Conservation (phyloP, 2,113 vertebrate genomes). For the Heliornis fulica region DNA sequence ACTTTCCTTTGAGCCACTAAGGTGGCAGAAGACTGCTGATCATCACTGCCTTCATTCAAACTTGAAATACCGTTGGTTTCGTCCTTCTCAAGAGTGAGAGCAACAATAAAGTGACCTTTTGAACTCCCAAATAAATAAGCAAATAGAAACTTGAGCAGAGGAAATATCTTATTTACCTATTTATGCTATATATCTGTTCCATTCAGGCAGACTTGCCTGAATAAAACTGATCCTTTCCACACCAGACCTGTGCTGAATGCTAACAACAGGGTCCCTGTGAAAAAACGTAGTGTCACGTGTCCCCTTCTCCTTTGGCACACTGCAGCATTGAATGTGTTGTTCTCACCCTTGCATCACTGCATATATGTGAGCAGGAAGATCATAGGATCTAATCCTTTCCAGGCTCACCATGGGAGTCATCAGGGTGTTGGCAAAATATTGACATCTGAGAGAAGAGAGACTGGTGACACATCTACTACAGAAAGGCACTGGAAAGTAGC, state of each 20-base stretch:
- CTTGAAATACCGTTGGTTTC: not conserved
- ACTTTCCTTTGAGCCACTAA: not conserved
- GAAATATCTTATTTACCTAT: not conserved
- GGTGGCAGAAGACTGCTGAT: not conserved
- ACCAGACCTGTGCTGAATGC: not conserved
- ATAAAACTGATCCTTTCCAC: not conserved
- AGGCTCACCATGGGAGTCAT: not conserved
- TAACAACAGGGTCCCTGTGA: not conserved
- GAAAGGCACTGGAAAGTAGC: not conserved
- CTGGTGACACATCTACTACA: not conserved
- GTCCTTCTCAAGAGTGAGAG: not conserved
- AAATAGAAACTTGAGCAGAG: not conserved
- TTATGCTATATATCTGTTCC: not conserved
- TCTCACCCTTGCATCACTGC: not conserved
- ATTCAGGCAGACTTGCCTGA: not conserved
- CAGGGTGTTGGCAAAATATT: rapidly evolving
- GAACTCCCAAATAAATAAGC: not conserved
- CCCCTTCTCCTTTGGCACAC: not conserved
- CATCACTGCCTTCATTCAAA: not conserved
- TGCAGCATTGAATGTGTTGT: not conserved
- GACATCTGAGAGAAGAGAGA: not conserved
- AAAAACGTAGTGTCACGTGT: not conserved
- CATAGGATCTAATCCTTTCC: not conserved
- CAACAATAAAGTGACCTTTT: not conserved
- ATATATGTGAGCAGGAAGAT: not conserved